phyloP scores from a whole-genome alignment of 1,140 invertebrate genomes.

The Drosophila parabipectinata region DNA sequence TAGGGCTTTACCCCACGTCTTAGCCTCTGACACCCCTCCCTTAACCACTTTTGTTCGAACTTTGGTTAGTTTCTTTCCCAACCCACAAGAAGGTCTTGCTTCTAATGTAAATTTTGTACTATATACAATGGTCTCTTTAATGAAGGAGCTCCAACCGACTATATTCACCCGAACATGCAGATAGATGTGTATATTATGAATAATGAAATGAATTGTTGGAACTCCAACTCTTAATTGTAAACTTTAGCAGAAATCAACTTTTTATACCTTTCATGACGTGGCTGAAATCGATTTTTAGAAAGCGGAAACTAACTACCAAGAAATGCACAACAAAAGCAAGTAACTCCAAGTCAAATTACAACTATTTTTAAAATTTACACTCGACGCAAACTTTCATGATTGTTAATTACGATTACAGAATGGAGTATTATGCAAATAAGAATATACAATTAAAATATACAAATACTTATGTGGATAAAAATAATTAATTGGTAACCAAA shows the following conservation, averaged over 20 bases:
- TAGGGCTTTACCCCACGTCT: slow-evolving; percentile 42
- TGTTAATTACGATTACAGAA: slow-evolving; percentile 37
- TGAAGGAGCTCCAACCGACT: slow-evolving; percentile 30
- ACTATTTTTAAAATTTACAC: slow-evolving; percentile 75
- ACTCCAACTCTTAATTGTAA: slow-evolving; percentile 70
- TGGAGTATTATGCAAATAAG: slow-evolving; percentile 54
- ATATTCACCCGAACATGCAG: not conserved
- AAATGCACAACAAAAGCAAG: slow-evolving; percentile 35
- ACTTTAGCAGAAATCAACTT: slow-evolving; percentile 58
- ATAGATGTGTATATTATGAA: slow-evolving; percentile 27
- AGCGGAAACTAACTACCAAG: slow-evolving; percentile 11
- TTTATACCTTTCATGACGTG: slow-evolving; percentile 71
- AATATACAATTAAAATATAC: slow-evolving; percentile 20
- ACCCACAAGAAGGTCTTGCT: slow-evolving; percentile 52
- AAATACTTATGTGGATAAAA: slow-evolving; percentile 39
- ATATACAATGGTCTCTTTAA: slow-evolving; percentile 70
- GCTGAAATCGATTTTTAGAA: slow-evolving; percentile 48
- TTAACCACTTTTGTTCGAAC: not conserved
- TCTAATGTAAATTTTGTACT: slow-evolving; percentile 82
- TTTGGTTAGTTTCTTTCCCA: slow-evolving; percentile 23
- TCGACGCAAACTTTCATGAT: slow-evolving; percentile 53
- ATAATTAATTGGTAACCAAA: slow-evolving; percentile 40
- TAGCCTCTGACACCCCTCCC: not conserved
- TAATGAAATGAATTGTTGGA: slow-evolving; percentile 43
- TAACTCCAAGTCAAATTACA: slow-evolving; percentile 74